These are phyloP conservation scores for silkworm (Bombyx mori) DNA, from an alignment of 1,140 invertebrate species.

Conservation along the genomic window DNA sequence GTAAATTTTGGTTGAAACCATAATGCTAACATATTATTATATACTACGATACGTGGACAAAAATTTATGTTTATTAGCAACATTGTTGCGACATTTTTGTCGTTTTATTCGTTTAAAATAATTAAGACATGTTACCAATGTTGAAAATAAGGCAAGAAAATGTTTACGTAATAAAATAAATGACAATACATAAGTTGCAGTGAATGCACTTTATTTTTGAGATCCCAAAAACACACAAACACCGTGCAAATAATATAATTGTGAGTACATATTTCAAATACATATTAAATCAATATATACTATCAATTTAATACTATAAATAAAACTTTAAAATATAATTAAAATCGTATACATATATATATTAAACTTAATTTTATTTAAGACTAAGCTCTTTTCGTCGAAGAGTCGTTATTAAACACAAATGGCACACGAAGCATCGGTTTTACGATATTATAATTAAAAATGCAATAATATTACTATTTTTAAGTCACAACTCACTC, in stretches of 20 bases:
- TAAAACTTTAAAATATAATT: slow-evolving; percentile 23
- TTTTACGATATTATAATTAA: slow-evolving; percentile 13
- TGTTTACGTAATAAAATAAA: slow-evolving; percentile 4
- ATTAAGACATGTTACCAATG: background rate
- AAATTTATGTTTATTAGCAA: too few relatives aligned
- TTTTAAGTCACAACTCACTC: slow-evolving; percentile 20
- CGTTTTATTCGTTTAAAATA: too few relatives aligned
- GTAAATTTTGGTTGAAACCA: too few relatives aligned
- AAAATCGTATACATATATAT: slow-evolving; percentile 1
- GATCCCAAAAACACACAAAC: slow-evolving; percentile 68
- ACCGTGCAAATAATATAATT: slow-evolving; percentile 44
- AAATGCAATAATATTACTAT: too few relatives aligned
- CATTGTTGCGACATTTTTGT: too few relatives aligned
- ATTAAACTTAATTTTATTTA: slow-evolving; percentile 8
- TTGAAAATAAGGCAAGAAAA: background rate
- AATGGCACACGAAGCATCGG: slow-evolving; percentile 57
- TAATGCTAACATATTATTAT: too few relatives aligned
- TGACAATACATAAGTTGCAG: slow-evolving; percentile 22
- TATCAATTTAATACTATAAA: slow-evolving; percentile 7
- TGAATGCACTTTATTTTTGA: slow-evolving; percentile 66
- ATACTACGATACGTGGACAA: too few relatives aligned
- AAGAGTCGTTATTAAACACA: slow-evolving; percentile 23
- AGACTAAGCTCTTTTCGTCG: slow-evolving; percentile 19
- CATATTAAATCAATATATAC: background rate
- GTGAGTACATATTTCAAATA: slow-evolving; percentile 19